Evolutionary conservation across 2,888 invertebrate species (phyloP).

Genomic region (Thymelicus sylvestris): DNA sequence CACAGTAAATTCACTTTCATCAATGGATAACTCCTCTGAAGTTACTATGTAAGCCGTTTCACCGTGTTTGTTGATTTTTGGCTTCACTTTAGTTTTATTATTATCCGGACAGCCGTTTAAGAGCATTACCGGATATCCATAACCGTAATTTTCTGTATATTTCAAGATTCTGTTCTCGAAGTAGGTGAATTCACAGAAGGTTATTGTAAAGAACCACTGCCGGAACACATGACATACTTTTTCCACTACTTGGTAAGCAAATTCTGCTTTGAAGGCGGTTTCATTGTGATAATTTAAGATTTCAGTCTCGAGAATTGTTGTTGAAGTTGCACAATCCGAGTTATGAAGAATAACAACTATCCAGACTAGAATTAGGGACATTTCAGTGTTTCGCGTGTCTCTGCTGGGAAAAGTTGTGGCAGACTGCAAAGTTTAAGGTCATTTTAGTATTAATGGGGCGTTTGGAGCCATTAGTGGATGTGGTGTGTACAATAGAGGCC

Average conservation of each 20-base stretch:
- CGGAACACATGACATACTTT: constrained; percentile 72
- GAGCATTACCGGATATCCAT: constrained; percentile 73
- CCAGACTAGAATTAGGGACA: constrained; percentile 50
- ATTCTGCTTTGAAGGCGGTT: constrained; percentile 60
- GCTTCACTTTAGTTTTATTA: constrained; percentile 62
- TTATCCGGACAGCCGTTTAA: constrained; percentile 67
- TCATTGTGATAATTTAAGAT: constrained; percentile 63
- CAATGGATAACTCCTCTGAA: constrained; percentile 60
- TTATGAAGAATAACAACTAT: constrained; percentile 49
- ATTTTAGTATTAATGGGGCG: constrained; percentile 51
- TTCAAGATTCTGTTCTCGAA: constrained; percentile 76
- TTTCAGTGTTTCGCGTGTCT: constrained; percentile 51
- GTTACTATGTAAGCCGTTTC: constrained; percentile 73
- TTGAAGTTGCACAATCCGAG: constrained; percentile 46
- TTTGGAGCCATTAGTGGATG: constrained; percentile 68
- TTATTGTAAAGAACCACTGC: constrained; percentile 76
- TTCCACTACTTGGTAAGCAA: constrained; percentile 66
- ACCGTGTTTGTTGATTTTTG: constrained; percentile 72
- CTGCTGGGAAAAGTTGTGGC: constrained; percentile 41
- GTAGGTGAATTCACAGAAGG: constrained; percentile 77
- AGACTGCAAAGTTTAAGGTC: constrained; percentile 62
- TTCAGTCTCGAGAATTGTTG: constrained; percentile 58
- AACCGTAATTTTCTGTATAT: constrained; percentile 67
- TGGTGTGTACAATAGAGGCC: constrained; percentile 64
- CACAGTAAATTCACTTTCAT: constrained; percentile 64